These are phyloP conservation scores for Hanleya hanleyi DNA, from an alignment of 2,888 invertebrate genomes.

Conservation along the genomic window DNA sequence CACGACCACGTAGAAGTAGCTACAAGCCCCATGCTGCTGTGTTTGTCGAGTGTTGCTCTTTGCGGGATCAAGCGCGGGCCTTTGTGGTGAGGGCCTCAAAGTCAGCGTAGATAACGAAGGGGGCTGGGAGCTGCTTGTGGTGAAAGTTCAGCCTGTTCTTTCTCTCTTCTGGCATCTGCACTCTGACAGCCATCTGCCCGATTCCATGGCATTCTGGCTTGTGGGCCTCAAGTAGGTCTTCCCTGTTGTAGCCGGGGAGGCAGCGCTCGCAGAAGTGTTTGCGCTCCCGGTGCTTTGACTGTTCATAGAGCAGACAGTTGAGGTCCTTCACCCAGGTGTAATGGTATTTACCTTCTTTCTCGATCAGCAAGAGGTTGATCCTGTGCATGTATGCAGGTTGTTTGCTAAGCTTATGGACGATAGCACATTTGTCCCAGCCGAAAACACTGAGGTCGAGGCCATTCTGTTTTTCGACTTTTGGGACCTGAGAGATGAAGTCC, in stretches of 20 bases:
- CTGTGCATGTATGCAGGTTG: not conserved
- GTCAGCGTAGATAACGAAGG: slow-evolving; percentile 27
- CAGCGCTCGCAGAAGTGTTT: slow-evolving; percentile 29
- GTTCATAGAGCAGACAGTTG: slow-evolving; percentile 10
- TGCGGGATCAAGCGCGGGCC: slow-evolving; percentile 16
- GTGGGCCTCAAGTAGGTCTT: slow-evolving; percentile 22
- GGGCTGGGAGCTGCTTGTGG: slow-evolving; percentile 18
- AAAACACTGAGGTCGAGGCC: not conserved
- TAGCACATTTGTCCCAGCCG: not conserved
- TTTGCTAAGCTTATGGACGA: not conserved
- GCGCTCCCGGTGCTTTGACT: not conserved
- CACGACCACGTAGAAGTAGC: slow-evolving; percentile 23
- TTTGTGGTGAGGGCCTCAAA: slow-evolving; percentile 26
- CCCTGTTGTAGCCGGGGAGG: slow-evolving; percentile 22
- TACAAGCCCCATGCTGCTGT: slow-evolving; percentile 14
- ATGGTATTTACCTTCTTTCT: not conserved
- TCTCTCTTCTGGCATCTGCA: slow-evolving; percentile 26
- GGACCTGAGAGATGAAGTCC: not conserved
- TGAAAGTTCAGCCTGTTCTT: slow-evolving; percentile 23
- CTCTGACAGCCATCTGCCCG: slow-evolving; percentile 15
- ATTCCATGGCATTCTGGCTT: slow-evolving; percentile 26
- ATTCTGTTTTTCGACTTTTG: not conserved
- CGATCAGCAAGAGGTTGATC: not conserved
- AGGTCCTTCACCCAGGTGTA: not conserved
- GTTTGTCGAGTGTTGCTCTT: not conserved